A percentile compares a stretch with the other conserved stretches of the same genome.
phyloP scores from a whole-genome alignment of 1,140 invertebrate species.

The Agrilus planipennis region DNA sequence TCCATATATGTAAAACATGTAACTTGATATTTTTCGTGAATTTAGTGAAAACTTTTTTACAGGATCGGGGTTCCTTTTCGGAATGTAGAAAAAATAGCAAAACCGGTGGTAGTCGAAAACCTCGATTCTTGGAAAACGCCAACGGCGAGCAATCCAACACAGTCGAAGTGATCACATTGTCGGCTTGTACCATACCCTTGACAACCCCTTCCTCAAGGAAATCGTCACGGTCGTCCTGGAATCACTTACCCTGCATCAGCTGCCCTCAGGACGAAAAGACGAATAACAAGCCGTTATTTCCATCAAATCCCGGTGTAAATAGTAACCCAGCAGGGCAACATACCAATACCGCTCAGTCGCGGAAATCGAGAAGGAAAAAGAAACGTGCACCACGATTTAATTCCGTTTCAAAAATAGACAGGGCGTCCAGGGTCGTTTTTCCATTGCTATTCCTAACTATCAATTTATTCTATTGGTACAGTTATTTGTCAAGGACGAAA shows the following conservation, averaged over 20 bases:
- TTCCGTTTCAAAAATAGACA: constrained; percentile 70
- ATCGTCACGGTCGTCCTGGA: constrained; percentile 20
- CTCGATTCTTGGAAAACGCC: too few species aligned
- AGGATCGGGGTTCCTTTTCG: too few species aligned
- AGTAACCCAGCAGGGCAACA: constrained; percentile 27
- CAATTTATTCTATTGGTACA: constrained; percentile 71
- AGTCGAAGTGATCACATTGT: constrained; percentile 40
- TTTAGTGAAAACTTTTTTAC: too few species aligned
- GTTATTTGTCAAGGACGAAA: constrained; percentile 55
- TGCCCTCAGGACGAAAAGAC: not conserved
- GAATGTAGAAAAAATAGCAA: too few species aligned
- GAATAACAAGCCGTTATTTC: constrained; percentile 14
- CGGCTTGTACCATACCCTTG: constrained; percentile 32
- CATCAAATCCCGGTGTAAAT: constrained; percentile 14
- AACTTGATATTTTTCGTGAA: too few species aligned
- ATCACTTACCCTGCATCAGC: constrained; percentile 17
- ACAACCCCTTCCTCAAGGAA: constrained; percentile 17
- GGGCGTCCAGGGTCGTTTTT: constrained; percentile 60
- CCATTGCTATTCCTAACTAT: constrained; percentile 63
- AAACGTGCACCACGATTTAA: constrained; percentile 53
- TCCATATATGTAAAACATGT: too few species aligned
- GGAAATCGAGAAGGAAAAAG: constrained; percentile 34
- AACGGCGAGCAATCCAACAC: constrained; percentile 15
- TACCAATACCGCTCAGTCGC: too few species aligned
- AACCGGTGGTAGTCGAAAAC: too few species aligned